Percentiles rank a stretch among this genome's conserved stretches.
Conservation (phyloP, 2,113 vertebrate species). For the Geococcyx californianus region DNA sequence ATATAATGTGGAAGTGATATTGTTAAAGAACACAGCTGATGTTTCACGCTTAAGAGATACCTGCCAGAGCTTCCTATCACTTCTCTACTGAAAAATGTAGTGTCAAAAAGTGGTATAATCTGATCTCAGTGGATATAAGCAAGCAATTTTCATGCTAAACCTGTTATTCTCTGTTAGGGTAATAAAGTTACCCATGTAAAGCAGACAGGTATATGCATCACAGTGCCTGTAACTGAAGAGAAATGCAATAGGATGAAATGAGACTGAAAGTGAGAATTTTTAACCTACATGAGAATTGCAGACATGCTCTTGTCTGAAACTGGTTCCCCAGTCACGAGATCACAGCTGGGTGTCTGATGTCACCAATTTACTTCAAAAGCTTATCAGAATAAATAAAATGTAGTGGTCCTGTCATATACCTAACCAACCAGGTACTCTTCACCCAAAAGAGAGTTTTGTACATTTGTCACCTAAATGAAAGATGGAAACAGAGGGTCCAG, state of each 20-base stretch:
- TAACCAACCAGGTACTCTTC: background rate
- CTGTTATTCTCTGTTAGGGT: background rate
- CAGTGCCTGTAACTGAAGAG: background rate
- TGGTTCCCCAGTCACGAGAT: background rate
- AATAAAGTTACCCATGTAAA: background rate
- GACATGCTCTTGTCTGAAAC: background rate
- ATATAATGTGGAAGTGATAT: background rate
- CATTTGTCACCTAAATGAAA: background rate
- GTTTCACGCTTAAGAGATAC: background rate
- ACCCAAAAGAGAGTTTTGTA: background rate
- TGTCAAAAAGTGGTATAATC: background rate
- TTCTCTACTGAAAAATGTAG: background rate
- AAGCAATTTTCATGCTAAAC: background rate
- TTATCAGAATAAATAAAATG: background rate
- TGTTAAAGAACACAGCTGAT: background rate
- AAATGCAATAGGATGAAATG: background rate
- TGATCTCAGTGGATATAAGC: background rate
- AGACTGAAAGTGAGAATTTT: background rate
- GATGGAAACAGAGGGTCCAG: background rate
- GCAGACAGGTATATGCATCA: background rate
- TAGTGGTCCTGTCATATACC: background rate
- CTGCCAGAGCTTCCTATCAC: background rate
- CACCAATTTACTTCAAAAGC: background rate
- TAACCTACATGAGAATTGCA: background rate
- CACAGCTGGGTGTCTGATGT: background rate